phyloP scores from a whole-genome alignment of 1,140 invertebrate species.

The Tachypleus tridentatus region DNA sequence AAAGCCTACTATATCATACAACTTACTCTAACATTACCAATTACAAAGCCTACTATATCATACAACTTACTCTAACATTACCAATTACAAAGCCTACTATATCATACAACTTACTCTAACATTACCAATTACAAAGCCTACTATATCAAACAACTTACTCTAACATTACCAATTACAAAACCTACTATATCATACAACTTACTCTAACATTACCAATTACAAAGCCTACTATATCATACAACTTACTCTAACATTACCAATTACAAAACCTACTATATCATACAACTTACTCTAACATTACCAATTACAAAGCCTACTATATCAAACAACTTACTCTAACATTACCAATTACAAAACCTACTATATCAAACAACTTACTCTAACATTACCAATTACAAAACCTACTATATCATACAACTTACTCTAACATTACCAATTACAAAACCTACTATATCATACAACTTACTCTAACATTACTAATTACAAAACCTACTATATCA shows the following conservation, averaged over 20 bases:
- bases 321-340: constrained; percentile 37
- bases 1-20: not conserved
- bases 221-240: not conserved
- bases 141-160: constrained; percentile 33
- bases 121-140: too few species aligned
- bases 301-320: too few species aligned
- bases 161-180: too few species aligned
- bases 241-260: constrained; percentile 41
- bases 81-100: too few species aligned
- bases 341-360: too few species aligned
- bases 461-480: constrained; percentile 41
- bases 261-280: too few species aligned
- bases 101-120: constrained; percentile 37
- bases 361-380: constrained; percentile 33
- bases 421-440: constrained; percentile 36
- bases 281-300: constrained; percentile 41
- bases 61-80: constrained; percentile 41
- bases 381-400: too few species aligned
- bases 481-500: too few species aligned
- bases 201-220: constrained; percentile 36
- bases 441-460: not conserved
- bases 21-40: constrained; percentile 41
- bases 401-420: constrained; percentile 19
- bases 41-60: too few species aligned
- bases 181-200: constrained; percentile 19